These are phyloP conservation scores for Squalus acanthias DNA, from an alignment of 2,797 vertebrate genomes.

Conservation along the genomic window DNA sequence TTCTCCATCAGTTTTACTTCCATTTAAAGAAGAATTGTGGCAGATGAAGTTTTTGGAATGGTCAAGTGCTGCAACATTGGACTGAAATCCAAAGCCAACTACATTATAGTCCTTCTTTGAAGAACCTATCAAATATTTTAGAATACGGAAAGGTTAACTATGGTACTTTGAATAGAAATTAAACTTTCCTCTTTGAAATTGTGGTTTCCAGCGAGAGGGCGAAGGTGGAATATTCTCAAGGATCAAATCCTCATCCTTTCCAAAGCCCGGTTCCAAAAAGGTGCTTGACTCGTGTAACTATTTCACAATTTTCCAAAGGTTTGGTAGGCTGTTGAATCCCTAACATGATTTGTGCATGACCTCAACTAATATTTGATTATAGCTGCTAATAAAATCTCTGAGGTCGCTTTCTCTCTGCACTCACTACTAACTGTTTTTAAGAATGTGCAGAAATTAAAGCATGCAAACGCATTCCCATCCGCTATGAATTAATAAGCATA, in stretches of 20 bases:
- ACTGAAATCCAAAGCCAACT: background rate
- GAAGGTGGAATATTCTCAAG: conserved; percentile 73
- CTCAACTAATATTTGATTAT: conserved; percentile 16
- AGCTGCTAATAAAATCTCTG: background rate
- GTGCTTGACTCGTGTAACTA: conserved; percentile 60
- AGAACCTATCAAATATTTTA: background rate
- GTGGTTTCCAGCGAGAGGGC: conserved; percentile 74
- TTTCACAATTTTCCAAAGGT: conserved; percentile 47
- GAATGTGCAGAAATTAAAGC: conserved; percentile 32
- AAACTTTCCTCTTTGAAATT: conserved; percentile 67
- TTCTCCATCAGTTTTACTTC: background rate
- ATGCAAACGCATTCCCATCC: background rate
- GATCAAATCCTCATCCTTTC: conserved; percentile 75
- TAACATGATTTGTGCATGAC: conserved; percentile 22
- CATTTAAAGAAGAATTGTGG: background rate
- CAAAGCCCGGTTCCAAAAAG: conserved; percentile 76
- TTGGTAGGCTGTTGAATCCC: conserved; percentile 45
- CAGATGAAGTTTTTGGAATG: background rate
- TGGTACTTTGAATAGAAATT: conserved; percentile 40
- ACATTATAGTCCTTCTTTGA: background rate
- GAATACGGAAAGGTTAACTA: background rate
- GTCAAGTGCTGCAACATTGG: background rate
- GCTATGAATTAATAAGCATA: conserved; percentile 11
- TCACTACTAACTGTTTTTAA: conserved; percentile 9
- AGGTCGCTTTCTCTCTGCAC: background rate